Conservation (phyloP, 2,797 vertebrate genomes). For the Schizopygopsis malacanthus region DNA sequence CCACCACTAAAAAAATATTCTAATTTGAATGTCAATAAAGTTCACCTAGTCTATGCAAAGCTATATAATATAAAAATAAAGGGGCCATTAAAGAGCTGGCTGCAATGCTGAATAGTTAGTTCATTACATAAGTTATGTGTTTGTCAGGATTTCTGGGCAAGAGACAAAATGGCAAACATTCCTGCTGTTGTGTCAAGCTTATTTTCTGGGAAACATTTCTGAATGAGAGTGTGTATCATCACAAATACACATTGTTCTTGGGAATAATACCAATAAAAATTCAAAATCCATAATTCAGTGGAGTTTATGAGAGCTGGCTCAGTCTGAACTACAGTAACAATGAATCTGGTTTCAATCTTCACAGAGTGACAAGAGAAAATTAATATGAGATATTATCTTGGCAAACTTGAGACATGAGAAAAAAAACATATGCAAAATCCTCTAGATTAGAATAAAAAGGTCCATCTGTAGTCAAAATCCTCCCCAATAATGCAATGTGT, state of each 20-base stretch:
- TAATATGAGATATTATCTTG: slow-evolving; percentile 10
- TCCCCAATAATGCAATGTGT: neutral
- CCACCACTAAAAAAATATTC: neutral
- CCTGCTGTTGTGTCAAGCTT: slow-evolving; percentile 36
- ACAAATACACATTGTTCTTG: slow-evolving; percentile 46
- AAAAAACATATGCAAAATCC: neutral
- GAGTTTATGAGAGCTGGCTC: slow-evolving; percentile 10
- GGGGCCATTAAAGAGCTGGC: slow-evolving; percentile 9
- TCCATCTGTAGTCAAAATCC: neutral
- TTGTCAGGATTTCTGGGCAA: slow-evolving; percentile 42
- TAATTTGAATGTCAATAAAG: neutral
- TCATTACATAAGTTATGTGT: slow-evolving; percentile 33
- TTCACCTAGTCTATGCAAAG: neutral
- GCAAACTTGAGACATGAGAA: neutral
- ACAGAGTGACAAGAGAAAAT: slow-evolving; percentile 41
- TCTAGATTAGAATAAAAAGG: neutral
- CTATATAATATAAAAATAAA: slow-evolving; percentile 10
- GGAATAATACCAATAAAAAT: slow-evolving; percentile 33
- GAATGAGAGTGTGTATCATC: slow-evolving; percentile 55
- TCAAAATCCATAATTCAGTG: slow-evolving; percentile 1
- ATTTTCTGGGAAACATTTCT: slow-evolving; percentile 35
- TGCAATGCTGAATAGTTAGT: slow-evolving; percentile 6
- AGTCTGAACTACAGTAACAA: slow-evolving; percentile 25
- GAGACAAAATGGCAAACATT: slow-evolving; percentile 48
- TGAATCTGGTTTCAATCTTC: slow-evolving; percentile 21